Conservation (phyloP, 2,113 vertebrate genomes). For the Synodontis membranacea region DNA sequence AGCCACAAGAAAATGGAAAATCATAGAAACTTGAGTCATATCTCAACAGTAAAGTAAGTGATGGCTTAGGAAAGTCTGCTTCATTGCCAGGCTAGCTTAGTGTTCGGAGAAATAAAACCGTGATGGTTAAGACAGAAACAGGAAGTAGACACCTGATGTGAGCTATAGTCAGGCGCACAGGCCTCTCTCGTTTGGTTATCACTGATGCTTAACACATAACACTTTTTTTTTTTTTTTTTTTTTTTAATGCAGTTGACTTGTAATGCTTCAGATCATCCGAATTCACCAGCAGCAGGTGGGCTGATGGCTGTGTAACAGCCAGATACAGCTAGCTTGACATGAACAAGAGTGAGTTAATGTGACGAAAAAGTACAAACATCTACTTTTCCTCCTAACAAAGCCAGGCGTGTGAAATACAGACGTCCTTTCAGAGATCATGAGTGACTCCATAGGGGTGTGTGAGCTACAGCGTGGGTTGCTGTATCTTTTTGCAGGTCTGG, state of each 20-base stretch:
- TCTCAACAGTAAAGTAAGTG: not conserved
- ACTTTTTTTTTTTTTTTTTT: not conserved
- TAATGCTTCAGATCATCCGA: slow-evolving; percentile 21
- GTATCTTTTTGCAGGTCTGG: slow-evolving; percentile 33
- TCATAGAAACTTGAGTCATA: slow-evolving; percentile 20
- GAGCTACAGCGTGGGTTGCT: slow-evolving; percentile 33
- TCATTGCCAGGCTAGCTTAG: not conserved
- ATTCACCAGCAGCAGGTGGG: slow-evolving; percentile 14
- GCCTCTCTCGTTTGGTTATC: slow-evolving; percentile 56
- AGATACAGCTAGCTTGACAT: not conserved
- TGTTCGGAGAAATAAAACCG: slow-evolving; percentile 25
- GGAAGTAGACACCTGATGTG: slow-evolving; percentile 49
- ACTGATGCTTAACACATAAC: slow-evolving; percentile 42
- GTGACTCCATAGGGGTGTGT: not conserved
- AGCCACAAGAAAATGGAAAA: not conserved
- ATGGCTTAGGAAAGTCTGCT: slow-evolving; percentile 20
- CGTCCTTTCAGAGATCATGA: not conserved
- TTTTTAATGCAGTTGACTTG: not conserved
- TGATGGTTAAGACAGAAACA: slow-evolving; percentile 46
- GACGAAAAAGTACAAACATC: not conserved
- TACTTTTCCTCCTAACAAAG: not conserved
- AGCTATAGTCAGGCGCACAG: slow-evolving; percentile 29
- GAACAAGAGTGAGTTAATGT: not conserved
- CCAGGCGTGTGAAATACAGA: not conserved
- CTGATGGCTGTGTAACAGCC: not conserved